A percentile compares a stretch with the other conserved stretches of the same genome.
phyloP scores from a whole-genome alignment of 2,797 vertebrate genomes.

The Leuciscus waleckii region DNA sequence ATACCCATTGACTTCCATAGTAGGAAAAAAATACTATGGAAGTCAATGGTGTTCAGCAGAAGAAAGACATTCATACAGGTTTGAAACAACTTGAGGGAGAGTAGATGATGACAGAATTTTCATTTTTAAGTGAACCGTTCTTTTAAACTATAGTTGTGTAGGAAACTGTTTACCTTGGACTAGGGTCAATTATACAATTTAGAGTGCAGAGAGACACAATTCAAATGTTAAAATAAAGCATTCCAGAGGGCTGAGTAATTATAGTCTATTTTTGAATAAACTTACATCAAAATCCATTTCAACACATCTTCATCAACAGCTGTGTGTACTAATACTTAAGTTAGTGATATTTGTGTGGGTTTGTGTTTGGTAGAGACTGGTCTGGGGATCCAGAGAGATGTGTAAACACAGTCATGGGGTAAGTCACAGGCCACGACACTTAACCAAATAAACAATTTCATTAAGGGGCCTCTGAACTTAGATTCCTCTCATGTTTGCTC shows the following conservation, averaged over 20 bases:
- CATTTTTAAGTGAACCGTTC: too few species aligned
- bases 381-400: constrained; percentile 62
- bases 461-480: constrained; percentile 38
- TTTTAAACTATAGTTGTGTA: neutral
- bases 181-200: neutral
- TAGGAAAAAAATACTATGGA: too few species aligned
- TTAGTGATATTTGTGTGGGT: constrained; percentile 38
- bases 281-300: neutral
- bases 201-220: neutral
- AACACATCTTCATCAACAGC: constrained; percentile 17
- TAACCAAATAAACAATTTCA: constrained; percentile 63
- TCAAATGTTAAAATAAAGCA: neutral
- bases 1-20: too few species aligned
- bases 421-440: constrained; percentile 59
- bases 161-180: neutral
- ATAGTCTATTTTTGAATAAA: neutral
- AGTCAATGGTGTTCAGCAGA: too few species aligned
- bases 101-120: too few species aligned
- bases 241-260: neutral
- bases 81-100: too few species aligned
- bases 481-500: constrained; percentile 50
- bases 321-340: constrained; percentile 52
- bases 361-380: constrained; percentile 49
- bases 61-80: too few species aligned
- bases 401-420: constrained; percentile 62